Evolutionary conservation across 2,113 vertebrate genomes (phyloP).

Genomic region (Charina bottae): DNA sequence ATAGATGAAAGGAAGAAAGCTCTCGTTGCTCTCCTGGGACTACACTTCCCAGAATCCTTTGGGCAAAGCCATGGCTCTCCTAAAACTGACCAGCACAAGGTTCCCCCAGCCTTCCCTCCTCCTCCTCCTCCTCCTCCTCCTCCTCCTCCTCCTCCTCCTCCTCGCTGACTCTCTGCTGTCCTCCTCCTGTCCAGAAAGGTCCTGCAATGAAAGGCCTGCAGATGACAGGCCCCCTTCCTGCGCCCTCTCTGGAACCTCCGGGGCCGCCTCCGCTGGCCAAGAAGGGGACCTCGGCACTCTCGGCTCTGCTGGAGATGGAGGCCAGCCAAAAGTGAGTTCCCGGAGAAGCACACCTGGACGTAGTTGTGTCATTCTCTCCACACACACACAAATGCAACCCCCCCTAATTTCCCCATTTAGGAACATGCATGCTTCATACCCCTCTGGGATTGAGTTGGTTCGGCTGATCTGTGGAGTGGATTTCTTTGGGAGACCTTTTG

Average conservation of each 20-base stretch:
- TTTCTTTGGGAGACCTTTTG: not conserved
- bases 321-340: constrained; percentile 93
- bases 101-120: not conserved
- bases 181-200: constrained; percentile 79
- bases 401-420: not conserved
- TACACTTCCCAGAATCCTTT: not conserved
- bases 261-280: constrained; percentile 86
- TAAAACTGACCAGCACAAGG: not conserved
- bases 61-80: not conserved
- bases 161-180: constrained; percentile 11
- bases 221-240: constrained; percentile 80
- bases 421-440: not conserved
- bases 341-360: not conserved
- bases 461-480: not conserved
- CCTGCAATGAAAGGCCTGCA: constrained; percentile 89
- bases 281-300: constrained; percentile 93
- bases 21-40: not conserved
- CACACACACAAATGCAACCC: no score
- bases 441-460: not conserved
- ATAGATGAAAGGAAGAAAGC: not conserved
- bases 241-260: constrained; percentile 83
- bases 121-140: not conserved
- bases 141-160: no score
- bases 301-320: constrained; percentile 94
- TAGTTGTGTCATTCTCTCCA: not conserved